These are phyloP conservation scores for Bubo blakistoni DNA, from an alignment of 2,113 vertebrate genomes.

Conservation along the genomic window DNA sequence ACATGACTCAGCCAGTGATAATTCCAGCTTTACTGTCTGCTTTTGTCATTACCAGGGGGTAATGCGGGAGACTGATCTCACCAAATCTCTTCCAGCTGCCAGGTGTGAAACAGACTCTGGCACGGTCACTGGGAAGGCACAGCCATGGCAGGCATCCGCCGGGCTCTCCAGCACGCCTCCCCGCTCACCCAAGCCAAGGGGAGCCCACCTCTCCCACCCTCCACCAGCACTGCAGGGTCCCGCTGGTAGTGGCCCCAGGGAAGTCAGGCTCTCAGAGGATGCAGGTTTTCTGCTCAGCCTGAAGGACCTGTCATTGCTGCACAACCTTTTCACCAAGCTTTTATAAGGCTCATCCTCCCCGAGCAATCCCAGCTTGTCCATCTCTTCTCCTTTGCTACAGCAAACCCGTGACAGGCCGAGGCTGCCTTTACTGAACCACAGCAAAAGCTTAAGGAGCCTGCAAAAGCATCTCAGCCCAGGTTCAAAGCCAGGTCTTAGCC, in stretches of 20 bases:
- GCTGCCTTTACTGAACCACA: neutral
- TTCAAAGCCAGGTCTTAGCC: neutral
- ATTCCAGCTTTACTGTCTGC: conserved; percentile 77
- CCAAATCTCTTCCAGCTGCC: conserved; percentile 55
- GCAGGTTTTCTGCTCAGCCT: neutral
- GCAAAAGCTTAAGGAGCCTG: neutral
- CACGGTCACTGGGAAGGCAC: neutral
- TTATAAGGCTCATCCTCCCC: neutral
- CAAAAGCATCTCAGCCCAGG: neutral
- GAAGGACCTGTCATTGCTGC: fast-evolving
- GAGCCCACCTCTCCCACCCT: neutral
- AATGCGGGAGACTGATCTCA: conserved; percentile 55
- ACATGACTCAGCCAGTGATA: conserved; percentile 55
- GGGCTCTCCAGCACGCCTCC: neutral
- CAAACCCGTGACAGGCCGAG: fast-evolving
- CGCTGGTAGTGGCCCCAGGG: neutral
- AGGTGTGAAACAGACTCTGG: conserved; percentile 58
- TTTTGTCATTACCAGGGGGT: conserved; percentile 77
- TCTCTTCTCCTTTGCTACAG: neutral
- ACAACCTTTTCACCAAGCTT: neutral
- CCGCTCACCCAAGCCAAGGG: neutral
- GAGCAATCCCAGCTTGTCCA: neutral
- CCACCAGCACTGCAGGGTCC: neutral
- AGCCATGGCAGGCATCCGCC: neutral
- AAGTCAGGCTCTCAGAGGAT: fast-evolving